Percentiles rank a stretch among this genome's conserved stretches.
Evolutionary conservation across 2,888 invertebrate species (phyloP).

Genomic region (Watsonalla cultraria): DNA sequence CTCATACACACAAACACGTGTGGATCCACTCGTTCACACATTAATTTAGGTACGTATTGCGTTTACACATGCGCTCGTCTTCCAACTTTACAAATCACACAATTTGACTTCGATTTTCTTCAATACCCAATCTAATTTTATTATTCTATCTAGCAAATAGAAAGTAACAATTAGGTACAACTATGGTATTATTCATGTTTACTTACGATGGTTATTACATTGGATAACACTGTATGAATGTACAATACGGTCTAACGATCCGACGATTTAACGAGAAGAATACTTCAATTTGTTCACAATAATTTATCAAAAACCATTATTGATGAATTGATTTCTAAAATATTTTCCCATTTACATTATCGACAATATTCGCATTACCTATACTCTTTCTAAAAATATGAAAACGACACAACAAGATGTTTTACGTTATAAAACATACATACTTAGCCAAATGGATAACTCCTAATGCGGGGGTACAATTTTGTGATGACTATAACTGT

Average conservation of each 20-base stretch:
- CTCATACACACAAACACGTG: conserved; percentile 11
- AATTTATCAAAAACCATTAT: conserved; percentile 60
- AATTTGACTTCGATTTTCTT: conserved; percentile 49
- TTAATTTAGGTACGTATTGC: conserved; percentile 23
- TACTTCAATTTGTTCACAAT: conserved; percentile 64
- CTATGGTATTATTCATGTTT: conserved; percentile 60
- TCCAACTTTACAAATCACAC: conserved; percentile 55
- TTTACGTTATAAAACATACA: conserved; percentile 56
- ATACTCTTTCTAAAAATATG: conserved; percentile 70
- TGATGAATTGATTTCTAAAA: conserved; percentile 48
- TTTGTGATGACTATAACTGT: conserved; percentile 69
- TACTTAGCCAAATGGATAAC: conserved; percentile 61
- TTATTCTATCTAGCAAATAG: conserved; percentile 78
- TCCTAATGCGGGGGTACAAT: conserved; percentile 60
- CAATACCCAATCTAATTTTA: conserved; percentile 74
- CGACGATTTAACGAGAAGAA: conserved; percentile 58
- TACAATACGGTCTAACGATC: conserved; percentile 63
- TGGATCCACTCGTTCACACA: conserved; percentile 13
- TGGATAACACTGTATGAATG: conserved; percentile 64
- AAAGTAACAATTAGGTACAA: conserved; percentile 77
- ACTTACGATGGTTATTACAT: conserved; percentile 55
- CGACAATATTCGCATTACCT: conserved; percentile 60
- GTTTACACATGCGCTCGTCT: conserved; percentile 34
- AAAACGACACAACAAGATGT: conserved; percentile 74
- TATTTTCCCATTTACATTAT: conserved; percentile 44